Conservation (phyloP, 1,140 invertebrate genomes). For the Elymnias hypermnestra region DNA sequence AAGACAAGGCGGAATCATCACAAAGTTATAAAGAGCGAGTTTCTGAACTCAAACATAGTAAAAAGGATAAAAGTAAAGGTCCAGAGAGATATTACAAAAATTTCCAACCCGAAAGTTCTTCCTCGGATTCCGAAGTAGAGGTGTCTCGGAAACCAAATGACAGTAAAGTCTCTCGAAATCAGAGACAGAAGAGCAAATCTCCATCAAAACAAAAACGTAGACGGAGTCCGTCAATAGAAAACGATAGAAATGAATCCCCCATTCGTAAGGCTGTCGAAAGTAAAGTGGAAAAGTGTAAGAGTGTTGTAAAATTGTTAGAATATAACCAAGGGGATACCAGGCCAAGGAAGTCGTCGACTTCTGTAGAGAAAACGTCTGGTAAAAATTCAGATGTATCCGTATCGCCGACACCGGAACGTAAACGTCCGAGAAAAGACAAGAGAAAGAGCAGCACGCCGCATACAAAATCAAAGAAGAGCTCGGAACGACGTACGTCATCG, state of each 20-base stretch:
- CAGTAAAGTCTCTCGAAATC: constrained; percentile 34
- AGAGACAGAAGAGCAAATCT: constrained; percentile 35
- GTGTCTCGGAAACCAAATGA: constrained; percentile 29
- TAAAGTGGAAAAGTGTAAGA: constrained; percentile 39
- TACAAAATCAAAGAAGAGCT: constrained; percentile 33
- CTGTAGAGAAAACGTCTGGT: no score
- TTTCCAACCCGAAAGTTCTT: constrained; percentile 27
- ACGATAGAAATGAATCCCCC: constrained; percentile 26
- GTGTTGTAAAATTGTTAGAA: constrained; percentile 28
- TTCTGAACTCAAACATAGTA: constrained; percentile 29
- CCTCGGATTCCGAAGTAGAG: constrained; percentile 46
- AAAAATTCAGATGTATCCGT: constrained; percentile 39
- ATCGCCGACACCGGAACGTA: constrained; percentile 34
- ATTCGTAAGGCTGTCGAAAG: constrained; percentile 20
- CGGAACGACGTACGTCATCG: constrained; percentile 30
- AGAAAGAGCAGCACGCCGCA: constrained; percentile 31
- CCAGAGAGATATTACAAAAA: constrained; percentile 45
- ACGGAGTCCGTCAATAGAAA: constrained; percentile 37
- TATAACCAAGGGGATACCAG: constrained; percentile 32
- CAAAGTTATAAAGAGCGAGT: constrained; percentile 36
- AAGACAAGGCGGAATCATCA: constrained; percentile 36
- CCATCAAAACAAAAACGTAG: constrained; percentile 23
- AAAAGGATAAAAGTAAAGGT: constrained; percentile 36
- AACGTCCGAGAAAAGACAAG: constrained; percentile 39
- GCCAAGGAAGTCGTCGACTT: constrained; percentile 37